These are phyloP conservation scores for Helarctos malayanus DNA, from an alignment of 2,797 vertebrate species.

Conservation along the genomic window DNA sequence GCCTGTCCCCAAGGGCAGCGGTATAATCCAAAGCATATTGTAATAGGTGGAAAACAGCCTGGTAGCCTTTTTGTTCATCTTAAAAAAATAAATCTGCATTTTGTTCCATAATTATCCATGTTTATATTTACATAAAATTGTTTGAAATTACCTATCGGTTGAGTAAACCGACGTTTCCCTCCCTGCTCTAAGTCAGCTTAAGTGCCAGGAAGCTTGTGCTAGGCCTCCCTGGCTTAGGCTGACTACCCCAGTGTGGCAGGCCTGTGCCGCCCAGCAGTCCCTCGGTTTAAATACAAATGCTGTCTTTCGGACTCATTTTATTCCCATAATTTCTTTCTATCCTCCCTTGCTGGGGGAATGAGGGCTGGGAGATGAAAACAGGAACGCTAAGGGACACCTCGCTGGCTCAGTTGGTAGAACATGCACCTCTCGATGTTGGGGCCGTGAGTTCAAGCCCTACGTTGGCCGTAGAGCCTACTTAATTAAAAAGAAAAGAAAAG, in stretches of 20 bases:
- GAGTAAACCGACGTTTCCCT: background rate
- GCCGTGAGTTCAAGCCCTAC: background rate
- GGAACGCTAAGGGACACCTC: background rate
- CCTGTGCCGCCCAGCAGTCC: background rate
- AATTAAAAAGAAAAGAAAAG: background rate
- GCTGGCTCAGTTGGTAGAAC: background rate
- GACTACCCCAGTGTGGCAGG: background rate
- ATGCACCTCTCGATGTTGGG: rapidly evolving
- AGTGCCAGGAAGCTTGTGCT: background rate
- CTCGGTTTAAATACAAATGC: background rate
- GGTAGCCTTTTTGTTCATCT: background rate
- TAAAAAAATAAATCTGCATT: conserved; percentile 15
- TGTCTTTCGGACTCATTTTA: background rate
- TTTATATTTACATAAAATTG: conserved; percentile 8
- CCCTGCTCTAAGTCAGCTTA: background rate
- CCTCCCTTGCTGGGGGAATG: background rate
- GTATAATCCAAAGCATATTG: background rate
- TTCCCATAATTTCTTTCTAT: background rate
- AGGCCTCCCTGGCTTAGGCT: background rate
- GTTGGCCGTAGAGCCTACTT: background rate
- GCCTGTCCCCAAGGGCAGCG: background rate
- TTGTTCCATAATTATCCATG: background rate
- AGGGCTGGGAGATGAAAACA: background rate
- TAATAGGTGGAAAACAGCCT: background rate
- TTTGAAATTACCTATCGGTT: background rate